Percentiles rank a stretch among this genome's conserved stretches.
phyloP scores from a whole-genome alignment of 2,113 vertebrate species.

The Conger conger region DNA sequence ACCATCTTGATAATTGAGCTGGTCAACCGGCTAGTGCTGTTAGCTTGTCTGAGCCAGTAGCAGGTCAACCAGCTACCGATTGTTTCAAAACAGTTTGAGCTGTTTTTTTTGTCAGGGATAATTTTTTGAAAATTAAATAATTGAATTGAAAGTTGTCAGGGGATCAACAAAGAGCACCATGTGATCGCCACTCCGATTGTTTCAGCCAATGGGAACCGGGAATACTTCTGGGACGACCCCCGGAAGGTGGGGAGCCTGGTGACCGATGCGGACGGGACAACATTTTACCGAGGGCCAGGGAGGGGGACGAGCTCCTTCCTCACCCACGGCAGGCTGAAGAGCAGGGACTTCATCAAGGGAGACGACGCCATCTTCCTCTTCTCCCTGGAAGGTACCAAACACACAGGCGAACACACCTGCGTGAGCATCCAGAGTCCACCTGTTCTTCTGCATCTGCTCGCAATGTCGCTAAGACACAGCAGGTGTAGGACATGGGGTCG shows the following conservation, averaged over 20 bases:
- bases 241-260: slow-evolving; percentile 69
- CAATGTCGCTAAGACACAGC: too few species aligned
- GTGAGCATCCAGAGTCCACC: too few species aligned
- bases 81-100: too few species aligned
- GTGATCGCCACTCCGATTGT: slow-evolving; percentile 25
- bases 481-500: too few species aligned
- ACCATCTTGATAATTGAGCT: too few species aligned
- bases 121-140: not conserved
- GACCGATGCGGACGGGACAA: slow-evolving; percentile 71
- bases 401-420: not conserved
- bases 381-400: slow-evolving; percentile 75
- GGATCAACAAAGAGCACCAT: not conserved
- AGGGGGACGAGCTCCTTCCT: slow-evolving; percentile 71
- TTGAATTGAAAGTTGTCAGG: not conserved
- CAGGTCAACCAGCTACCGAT: too few species aligned
- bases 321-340: slow-evolving; percentile 72
- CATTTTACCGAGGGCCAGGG: slow-evolving; percentile 66
- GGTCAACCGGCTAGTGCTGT: too few species aligned
- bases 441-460: too few species aligned
- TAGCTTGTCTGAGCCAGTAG: too few species aligned
- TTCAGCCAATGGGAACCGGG: slow-evolving; percentile 27
- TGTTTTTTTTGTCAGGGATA: too few species aligned
- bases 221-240: slow-evolving; percentile 78
- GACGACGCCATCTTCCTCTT: slow-evolving; percentile 74
- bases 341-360: slow-evolving; percentile 81